Evolutionary conservation across 2,113 vertebrate genomes (phyloP), one percentile per base, ranked within the genome.

Genomic region (Accipiter cooperii): DNA sequence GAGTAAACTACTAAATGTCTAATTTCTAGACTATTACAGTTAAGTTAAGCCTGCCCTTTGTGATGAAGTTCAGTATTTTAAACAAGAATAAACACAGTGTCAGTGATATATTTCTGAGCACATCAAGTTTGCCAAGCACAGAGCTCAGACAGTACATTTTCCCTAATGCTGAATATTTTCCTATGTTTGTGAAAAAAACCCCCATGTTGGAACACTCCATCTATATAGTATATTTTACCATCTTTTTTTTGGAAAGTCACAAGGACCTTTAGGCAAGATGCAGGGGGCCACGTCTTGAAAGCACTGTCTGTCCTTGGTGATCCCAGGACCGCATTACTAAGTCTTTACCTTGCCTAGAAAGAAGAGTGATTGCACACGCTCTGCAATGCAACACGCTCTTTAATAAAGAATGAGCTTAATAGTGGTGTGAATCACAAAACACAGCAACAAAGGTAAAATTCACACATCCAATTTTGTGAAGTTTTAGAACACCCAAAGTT

Each of bases 261-360:
- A 54, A 54, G 17, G 29, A 88, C 22, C 6, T 76, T 46, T n/a
- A 82, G 61, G 60, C 2, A 78, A 89, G 52, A 77, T 64, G 63
- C 42, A 81, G 60, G 51, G 63, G 38, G 17, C 6, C 54, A 79
- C 13, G 21, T n/a, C 21, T 34, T 44, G 47, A 93, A 69, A 89
- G 28, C 33, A 25, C 36, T 34, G 6, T 46, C 28, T 88, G 58
- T 77, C 40, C 66, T 79, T 77, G 64, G 21, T 69, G 68, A 90
- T 5, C 17, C 20, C 25, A 51, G 55, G 38, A 78, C 10, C 0
- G 0, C 17, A 21, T 61, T 76, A 61, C 6, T 21, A 40, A 63
- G 18, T 44, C 38, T 47, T 70, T 77, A 21, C 19, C 36, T 73
- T 44, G 31, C 28, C 44, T 82, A 54, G 51, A 78, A 84, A 49